Conservation (phyloP, 1,140 invertebrate species). For the Agrypnia vestita region DNA sequence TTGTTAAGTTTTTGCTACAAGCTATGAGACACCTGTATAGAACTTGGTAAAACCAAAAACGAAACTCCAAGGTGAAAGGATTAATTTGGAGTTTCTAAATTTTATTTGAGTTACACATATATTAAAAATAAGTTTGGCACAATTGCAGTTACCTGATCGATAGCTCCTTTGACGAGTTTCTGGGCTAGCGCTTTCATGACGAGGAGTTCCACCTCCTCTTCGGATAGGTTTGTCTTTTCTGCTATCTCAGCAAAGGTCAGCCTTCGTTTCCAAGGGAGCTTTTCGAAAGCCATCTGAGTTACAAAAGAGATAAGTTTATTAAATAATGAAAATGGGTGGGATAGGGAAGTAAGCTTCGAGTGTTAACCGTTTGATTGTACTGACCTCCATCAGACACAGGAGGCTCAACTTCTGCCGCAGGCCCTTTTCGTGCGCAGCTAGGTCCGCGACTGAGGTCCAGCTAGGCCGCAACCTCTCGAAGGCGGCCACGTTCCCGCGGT, state of each 20-base stretch:
- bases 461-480: slow-evolving; percentile 88
- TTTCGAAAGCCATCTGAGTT: slow-evolving; percentile 82
- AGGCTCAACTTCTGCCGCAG: slow-evolving; percentile 95
- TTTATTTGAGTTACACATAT: neutral
- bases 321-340: too few relatives aligned
- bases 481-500: slow-evolving; percentile 89
- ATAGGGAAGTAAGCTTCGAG: too few relatives aligned
- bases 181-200: slow-evolving; percentile 99
- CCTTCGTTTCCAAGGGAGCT: slow-evolving; percentile 81
- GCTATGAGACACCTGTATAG: too few relatives aligned
- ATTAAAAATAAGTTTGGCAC: neutral
- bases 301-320: neutral
- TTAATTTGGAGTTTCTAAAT: too few relatives aligned
- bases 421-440: slow-evolving; percentile 88
- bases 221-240: slow-evolving; percentile 84
- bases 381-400: slow-evolving; percentile 96
- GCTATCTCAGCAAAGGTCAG: slow-evolving; percentile 95
- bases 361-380: neutral
- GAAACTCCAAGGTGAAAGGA: too few relatives aligned
- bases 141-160: slow-evolving; percentile 87
- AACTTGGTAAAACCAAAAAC: too few relatives aligned
- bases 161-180: slow-evolving; percentile 93
- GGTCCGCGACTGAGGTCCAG: slow-evolving; percentile 89
- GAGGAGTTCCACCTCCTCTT: slow-evolving; percentile 93
- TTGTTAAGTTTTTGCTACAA: too few relatives aligned